A percentile compares a stretch with the other conserved stretches of the same genome.
Conservation (phyloP, 1,140 invertebrate genomes). For the Drosophila athabasca region DNA sequence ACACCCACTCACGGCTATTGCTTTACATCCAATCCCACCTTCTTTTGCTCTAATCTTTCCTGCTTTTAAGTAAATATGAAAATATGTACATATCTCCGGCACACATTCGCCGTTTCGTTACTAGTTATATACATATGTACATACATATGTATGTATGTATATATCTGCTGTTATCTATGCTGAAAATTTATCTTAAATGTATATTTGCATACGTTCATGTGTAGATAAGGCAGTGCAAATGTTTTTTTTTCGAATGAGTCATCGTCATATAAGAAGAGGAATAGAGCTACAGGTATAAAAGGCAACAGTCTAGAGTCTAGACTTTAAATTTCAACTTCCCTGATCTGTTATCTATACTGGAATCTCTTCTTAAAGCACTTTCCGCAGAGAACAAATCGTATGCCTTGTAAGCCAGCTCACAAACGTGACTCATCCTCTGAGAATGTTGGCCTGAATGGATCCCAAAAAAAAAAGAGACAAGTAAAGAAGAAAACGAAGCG, state of each 20-base stretch:
- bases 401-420: background rate
- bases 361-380: too few species aligned
- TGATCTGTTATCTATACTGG: too few species aligned
- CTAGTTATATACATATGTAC: background rate
- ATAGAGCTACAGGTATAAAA: too few species aligned
- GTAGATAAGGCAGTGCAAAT: constrained; percentile 22
- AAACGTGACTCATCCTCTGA: constrained; percentile 33
- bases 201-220: too few species aligned
- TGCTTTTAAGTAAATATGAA: constrained; percentile 15
- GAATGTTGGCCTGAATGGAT: constrained; percentile 25
- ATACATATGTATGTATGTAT: background rate
- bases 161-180: constrained; percentile 12
- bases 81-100: constrained; percentile 12
- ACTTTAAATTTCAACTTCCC: too few species aligned
- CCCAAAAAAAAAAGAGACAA: background rate
- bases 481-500: constrained; percentile 3
- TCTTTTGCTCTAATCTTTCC: constrained; percentile 6
- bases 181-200: background rate
- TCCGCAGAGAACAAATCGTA: constrained; percentile 5
- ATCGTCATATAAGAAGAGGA: background rate
- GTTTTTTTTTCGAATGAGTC: constrained; percentile 24
- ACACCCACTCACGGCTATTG: constrained; percentile 2
- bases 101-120: constrained; percentile 1
- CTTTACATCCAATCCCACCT: background rate
- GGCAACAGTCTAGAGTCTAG: too few species aligned